Conservation (phyloP, 2,113 vertebrate genomes). For the Trochalopteron elliotii region DNA sequence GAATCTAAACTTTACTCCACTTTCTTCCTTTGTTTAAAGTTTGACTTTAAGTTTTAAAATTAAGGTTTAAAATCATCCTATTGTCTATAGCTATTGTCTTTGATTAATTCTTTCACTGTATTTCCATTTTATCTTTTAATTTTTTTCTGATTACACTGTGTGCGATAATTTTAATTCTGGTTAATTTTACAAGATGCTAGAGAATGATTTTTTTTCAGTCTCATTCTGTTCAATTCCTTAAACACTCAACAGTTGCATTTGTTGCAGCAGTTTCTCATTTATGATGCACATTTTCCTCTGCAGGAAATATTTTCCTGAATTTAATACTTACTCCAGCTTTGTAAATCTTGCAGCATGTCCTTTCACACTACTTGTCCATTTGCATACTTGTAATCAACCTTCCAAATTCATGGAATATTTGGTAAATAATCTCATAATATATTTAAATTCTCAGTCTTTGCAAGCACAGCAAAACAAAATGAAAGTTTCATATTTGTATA, state of each 20-base stretch:
- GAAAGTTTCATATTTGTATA: neutral
- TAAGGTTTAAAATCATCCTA: neutral
- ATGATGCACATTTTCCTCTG: neutral
- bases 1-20: conserved; percentile 2
- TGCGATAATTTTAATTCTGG: conserved; percentile 6
- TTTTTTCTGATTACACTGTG: conserved; percentile 7
- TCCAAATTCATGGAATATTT: neutral
- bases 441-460: neutral
- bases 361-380: neutral
- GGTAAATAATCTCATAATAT: neutral
- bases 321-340: neutral
- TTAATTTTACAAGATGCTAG: neutral
- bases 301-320: neutral
- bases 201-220: neutral
- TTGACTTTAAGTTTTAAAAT: no score
- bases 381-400: neutral
- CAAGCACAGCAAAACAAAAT: neutral
- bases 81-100: neutral
- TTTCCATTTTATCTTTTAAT: neutral
- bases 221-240: neutral
- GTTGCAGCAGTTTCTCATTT: neutral
- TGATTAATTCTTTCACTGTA: conserved; percentile 20
- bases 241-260: neutral
- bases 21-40: conserved; percentile 18
- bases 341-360: rapidly evolving